Evolutionary conservation across 1,140 invertebrate species (phyloP), one percentile per base, ranked within the genome.

Genomic region (Forficula auricularia): DNA sequence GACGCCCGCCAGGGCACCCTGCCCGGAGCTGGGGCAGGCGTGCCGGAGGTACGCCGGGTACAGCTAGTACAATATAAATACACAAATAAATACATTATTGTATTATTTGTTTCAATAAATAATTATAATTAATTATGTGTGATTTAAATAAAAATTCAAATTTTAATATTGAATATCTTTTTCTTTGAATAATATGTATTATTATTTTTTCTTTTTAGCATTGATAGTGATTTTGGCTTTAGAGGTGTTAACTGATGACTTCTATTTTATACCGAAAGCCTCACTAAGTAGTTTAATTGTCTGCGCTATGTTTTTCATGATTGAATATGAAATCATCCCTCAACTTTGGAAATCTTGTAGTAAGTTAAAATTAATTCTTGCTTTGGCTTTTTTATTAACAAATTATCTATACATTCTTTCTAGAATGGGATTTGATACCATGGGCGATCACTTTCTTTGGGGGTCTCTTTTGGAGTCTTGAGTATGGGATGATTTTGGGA

Each of bases 301-400:
- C 37, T 67, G 73, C 15, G 79, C 82, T 14, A 83, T 87, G 69
- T 70, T 83, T 37, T 77, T 79, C 52, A 80, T 84, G 72, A 65
- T 84, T 33, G 83, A 89, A 50, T 71, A 80, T 52, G 68, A 77
- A 40, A 72, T 77, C 14, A 74, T 88, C 44, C 61, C 65, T 10
- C 66, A 82, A 9, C 73, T 90, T 27, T 91, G 84, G 84, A 72
- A 68, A 48, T 79, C 81, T 13, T 87, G 85, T 62, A 84, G 82
- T 86, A 62, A 71, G 71, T 61, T 32, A 34, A 14, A 37, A 40
- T 6, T 44, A 3, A 15, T 38, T 16, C 2, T 42, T n/a, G 8
- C 27, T 42, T 42, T 1, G 10, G 1, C 12, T 44, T 10, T 15
- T 18, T 40, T 15, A 32, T 40, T n/a, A 14, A 40, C 12, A 13